Base-by-base conservation (phyloP, 2,888 invertebrate genomes). In the Euclidia mi region DNA sequence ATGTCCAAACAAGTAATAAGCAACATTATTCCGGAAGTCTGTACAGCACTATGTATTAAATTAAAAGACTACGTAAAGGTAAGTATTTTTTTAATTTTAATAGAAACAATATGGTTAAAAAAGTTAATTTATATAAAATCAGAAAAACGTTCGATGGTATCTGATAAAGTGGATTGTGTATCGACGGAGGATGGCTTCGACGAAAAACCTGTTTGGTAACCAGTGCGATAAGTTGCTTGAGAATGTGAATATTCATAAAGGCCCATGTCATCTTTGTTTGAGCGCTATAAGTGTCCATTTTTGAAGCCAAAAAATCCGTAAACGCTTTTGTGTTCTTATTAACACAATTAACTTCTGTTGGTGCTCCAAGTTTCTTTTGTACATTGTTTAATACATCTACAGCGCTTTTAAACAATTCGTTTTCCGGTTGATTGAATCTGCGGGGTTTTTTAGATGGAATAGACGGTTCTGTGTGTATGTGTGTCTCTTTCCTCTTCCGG, bases 21-120 rank as follows among this genome's bases (percentile, higher is more conserved):
- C 35, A 40, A 38, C 12, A 50, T 56, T 50, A 37, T 50, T 50
- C 42, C 43, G 37, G 50, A 50, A 50, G 50, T 50, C 20, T 59
- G 59, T 44, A 38, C 46, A 32, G 53, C 50, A 28, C 49, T 59
- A 43, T 46, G 42, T 45, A 49, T 42, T 42, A 47, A 46, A 55
- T 51, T 60, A 51, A 61, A 61, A 56, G 56, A 61, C 38, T 48
- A 61, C 37, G 20, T 20, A 45, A 61, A 61, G 56, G 61, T 61
- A 56, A 47, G 61, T 56, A 44, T 2, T 48, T 46, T 40, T 45
- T 51, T 42, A n/a, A 43, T n/a, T n/a, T n/a, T n/a, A n/a, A n/a
- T n/a, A n/a, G n/a, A n/a, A n/a, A n/a, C n/a, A n/a, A n/a, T n/a
- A n/a, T n/a, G n/a, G n/a, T n/a, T n/a, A n/a, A n/a, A n/a, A n/a